Evolutionary conservation across 30 jellyfish, hydroid and myxozoan species (phyloP).

Genomic region (Hydractinia symbiolongicarpus): DNA sequence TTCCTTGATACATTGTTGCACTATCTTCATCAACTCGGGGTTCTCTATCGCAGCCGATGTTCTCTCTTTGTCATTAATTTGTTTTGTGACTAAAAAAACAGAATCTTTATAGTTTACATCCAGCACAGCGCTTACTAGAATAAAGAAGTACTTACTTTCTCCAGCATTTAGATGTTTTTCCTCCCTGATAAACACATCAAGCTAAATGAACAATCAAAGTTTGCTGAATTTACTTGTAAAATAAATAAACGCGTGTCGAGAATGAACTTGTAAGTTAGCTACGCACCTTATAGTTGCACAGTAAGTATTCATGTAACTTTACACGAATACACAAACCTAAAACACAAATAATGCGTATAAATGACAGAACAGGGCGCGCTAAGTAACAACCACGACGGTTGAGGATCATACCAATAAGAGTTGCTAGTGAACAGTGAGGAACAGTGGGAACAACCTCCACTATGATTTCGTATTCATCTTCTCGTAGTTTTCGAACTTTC

Average conservation of each 20-base stretch:
- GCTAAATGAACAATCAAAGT: slow-evolving; percentile 11
- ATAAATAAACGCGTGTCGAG: no score
- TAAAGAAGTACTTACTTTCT: slow-evolving; percentile 21
- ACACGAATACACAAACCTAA: slow-evolving; percentile 42
- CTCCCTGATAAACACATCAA: slow-evolving; percentile 23
- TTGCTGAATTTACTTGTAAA: no score
- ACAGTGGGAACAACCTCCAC: slow-evolving; percentile 61
- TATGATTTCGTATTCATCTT: slow-evolving; percentile 22
- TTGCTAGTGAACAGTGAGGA: slow-evolving; percentile 59
- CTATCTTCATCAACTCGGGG: slow-evolving; percentile 53
- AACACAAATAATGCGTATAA: not conserved
- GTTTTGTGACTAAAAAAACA: slow-evolving; percentile 31
- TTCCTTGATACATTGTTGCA: slow-evolving; percentile 20
- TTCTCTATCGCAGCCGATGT: slow-evolving; percentile 67
- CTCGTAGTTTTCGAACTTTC: slow-evolving; percentile 9
- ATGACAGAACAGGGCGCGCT: no score
- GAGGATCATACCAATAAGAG: slow-evolving; percentile 33
- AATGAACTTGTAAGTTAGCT: not conserved
- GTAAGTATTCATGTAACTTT: slow-evolving; percentile 26
- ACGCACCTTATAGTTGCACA: slow-evolving; percentile 29
- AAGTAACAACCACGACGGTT: not conserved
- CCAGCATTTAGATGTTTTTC: slow-evolving; percentile 35
- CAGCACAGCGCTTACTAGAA: not conserved
- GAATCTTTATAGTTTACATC: not conserved
- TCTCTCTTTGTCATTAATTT: slow-evolving; percentile 61